Evolutionary conservation across 1,140 invertebrate genomes (phyloP).

Genomic region (Probaryconus sp.): DNA sequence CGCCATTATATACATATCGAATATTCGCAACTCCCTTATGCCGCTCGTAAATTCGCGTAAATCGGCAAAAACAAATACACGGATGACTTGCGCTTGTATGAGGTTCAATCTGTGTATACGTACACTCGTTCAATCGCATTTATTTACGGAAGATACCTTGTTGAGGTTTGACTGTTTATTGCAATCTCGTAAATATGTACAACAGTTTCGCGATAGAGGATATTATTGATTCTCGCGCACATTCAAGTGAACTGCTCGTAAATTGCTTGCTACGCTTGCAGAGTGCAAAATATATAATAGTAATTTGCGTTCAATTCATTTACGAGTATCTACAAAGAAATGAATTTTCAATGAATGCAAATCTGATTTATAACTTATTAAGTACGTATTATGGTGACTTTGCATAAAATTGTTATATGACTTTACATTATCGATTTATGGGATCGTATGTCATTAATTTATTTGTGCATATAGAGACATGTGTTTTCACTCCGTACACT

Average conservation of each 20-base stretch:
- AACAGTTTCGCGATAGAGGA: slow-evolving; percentile 5
- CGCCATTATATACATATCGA: slow-evolving; percentile 13
- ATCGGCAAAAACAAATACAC: slow-evolving; percentile 20
- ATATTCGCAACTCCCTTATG: slow-evolving; percentile 13
- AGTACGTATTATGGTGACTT: neutral
- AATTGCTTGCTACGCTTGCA: slow-evolving; percentile 19
- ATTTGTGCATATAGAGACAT: too few relatives aligned
- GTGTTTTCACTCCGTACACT: too few relatives aligned
- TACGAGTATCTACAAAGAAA: slow-evolving; percentile 8
- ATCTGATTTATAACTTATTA: slow-evolving; percentile 5
- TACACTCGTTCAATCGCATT: slow-evolving; percentile 24
- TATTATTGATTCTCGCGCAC: slow-evolving; percentile 28
- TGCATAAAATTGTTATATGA: too few relatives aligned
- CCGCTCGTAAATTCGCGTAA: slow-evolving; percentile 14
- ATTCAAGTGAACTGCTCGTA: slow-evolving; percentile 15
- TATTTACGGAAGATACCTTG: slow-evolving; percentile 29
- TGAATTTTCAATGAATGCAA: slow-evolving; percentile 1
- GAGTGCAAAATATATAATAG: slow-evolving; percentile 22
- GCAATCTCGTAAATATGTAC: slow-evolving; percentile 35
- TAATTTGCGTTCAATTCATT: slow-evolving; percentile 12
- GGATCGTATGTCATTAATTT: too few relatives aligned
- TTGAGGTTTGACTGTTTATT: slow-evolving; percentile 43
- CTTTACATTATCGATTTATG: too few relatives aligned
- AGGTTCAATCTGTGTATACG: slow-evolving; percentile 13
- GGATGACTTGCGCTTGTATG: slow-evolving; percentile 1